These are phyloP conservation scores for Steatornis caripensis DNA, from an alignment of 2,113 vertebrate genomes.

Conservation along the genomic window DNA sequence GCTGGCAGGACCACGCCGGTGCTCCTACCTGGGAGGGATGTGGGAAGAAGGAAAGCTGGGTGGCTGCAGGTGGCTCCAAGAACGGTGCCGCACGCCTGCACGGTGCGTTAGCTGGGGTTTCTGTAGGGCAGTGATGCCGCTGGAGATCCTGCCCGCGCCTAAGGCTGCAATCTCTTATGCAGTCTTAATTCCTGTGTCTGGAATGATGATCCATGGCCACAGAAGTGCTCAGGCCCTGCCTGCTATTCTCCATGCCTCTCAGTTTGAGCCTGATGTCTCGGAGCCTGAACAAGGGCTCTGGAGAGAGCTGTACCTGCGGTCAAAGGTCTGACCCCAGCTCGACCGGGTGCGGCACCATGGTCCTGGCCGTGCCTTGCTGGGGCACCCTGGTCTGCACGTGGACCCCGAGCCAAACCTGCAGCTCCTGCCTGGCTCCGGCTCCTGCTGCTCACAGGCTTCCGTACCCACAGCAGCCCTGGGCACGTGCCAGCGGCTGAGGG, in stretches of 20 bases:
- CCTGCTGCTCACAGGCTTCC: rapidly evolving
- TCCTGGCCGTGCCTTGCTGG: neutral
- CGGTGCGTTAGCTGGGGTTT: rapidly evolving
- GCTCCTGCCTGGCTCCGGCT: neutral
- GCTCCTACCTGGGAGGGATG: neutral
- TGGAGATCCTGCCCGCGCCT: neutral
- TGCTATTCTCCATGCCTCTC: neutral
- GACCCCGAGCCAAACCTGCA: neutral
- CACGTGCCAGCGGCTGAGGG: neutral
- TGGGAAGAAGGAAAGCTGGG: neutral
- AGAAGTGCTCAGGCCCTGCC: rapidly evolving
- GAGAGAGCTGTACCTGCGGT: rapidly evolving
- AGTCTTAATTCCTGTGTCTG: neutral
- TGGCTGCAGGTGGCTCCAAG: rapidly evolving
- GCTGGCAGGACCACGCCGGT: rapidly evolving
- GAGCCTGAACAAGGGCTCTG: neutral
- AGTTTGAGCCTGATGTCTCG: neutral
- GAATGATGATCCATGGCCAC: neutral
- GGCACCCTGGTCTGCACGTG: neutral
- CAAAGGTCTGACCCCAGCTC: neutral
- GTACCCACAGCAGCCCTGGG: neutral
- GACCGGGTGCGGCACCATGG: rapidly evolving
- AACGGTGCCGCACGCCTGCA: neutral
- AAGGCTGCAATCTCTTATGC: rapidly evolving
- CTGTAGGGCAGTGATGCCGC: neutral